Percentiles rank a stretch among this genome's conserved stretches.
These are phyloP conservation scores for Drosophila parthenogenetica DNA, from an alignment of 2,888 invertebrate genomes.

Conservation along the genomic window DNA sequence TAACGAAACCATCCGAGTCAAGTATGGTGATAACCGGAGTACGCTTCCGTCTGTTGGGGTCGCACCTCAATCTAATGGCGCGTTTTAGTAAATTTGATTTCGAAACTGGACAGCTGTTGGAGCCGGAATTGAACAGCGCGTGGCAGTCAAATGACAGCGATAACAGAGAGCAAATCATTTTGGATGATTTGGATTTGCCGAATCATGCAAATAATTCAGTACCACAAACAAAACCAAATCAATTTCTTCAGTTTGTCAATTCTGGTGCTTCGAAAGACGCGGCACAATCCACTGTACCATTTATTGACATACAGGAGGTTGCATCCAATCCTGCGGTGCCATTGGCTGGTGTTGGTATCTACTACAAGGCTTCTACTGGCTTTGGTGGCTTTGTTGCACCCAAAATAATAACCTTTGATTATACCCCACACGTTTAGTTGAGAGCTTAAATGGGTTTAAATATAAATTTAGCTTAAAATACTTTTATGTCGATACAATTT, in stretches of 20 bases:
- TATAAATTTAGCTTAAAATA: too few relatives aligned
- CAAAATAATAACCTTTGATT: constrained; percentile 91
- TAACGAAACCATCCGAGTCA: neutral
- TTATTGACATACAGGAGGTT: constrained; percentile 91
- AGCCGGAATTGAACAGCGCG: constrained; percentile 86
- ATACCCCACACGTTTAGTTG: neutral
- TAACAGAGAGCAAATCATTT: constrained; percentile 87
- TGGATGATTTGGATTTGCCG: constrained; percentile 89
- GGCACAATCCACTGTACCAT: constrained; percentile 93
- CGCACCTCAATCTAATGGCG: constrained; percentile 94
- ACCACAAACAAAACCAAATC: constrained; percentile 88
- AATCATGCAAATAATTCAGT: constrained; percentile 86
- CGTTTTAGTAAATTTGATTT: constrained; percentile 92
- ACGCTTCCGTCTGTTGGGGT: constrained; percentile 91
- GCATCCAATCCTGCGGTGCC: constrained; percentile 89
- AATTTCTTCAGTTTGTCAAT: constrained; percentile 89
- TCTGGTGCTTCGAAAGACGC: constrained; percentile 90
- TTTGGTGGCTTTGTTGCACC: constrained; percentile 92
- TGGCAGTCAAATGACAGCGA: constrained; percentile 93
- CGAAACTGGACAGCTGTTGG: constrained; percentile 88
- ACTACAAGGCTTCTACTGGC: constrained; percentile 89
- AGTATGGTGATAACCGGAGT: constrained; percentile 85
- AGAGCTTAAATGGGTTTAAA: too few relatives aligned
- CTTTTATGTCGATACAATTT: too few relatives aligned
- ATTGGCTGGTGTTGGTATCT: constrained; percentile 91